These are phyloP conservation scores for Lepetodrilus schrolli DNA, from an alignment of 2,888 invertebrate species.

Conservation along the genomic window DNA sequence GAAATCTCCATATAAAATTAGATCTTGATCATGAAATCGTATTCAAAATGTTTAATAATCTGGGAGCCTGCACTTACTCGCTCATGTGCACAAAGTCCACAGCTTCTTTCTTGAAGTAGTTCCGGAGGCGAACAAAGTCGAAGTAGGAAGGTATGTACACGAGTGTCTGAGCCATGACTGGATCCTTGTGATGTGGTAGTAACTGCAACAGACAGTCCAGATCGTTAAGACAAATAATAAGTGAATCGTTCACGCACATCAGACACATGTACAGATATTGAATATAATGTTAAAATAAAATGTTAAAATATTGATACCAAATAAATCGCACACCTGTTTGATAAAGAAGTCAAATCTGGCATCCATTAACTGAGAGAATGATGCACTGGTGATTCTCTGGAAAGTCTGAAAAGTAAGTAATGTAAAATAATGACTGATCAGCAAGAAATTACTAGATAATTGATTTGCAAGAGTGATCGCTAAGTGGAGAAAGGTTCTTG, in stretches of 20 bases:
- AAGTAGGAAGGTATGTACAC: conserved; percentile 96
- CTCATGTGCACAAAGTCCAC: conserved; percentile 92
- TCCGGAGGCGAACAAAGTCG: conserved; percentile 92
- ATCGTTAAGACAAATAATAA: neutral
- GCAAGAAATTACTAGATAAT: too few species aligned
- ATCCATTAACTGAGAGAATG: conserved; percentile 83
- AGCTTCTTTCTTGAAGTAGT: conserved; percentile 92
- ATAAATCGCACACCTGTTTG: conserved; percentile 70
- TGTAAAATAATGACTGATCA: too few species aligned
- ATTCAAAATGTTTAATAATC: too few species aligned
- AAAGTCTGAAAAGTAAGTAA: too few species aligned
- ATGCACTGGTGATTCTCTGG: conserved; percentile 82
- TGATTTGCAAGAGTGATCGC: too few species aligned
- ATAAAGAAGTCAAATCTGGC: conserved; percentile 85
- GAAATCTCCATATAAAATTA: neutral
- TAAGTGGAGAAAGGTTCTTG: too few species aligned
- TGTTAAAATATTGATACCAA: too few species aligned
- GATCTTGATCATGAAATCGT: too few species aligned
- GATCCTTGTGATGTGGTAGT: conserved; percentile 85
- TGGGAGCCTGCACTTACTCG: conserved; percentile 82
- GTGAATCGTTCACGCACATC: neutral
- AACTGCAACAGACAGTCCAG: conserved; percentile 78
- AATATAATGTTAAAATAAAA: too few species aligned
- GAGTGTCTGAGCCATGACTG: conserved; percentile 83
- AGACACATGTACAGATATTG: neutral